Conservation (phyloP, 1,140 invertebrate genomes). For the Grapholita molesta region DNA sequence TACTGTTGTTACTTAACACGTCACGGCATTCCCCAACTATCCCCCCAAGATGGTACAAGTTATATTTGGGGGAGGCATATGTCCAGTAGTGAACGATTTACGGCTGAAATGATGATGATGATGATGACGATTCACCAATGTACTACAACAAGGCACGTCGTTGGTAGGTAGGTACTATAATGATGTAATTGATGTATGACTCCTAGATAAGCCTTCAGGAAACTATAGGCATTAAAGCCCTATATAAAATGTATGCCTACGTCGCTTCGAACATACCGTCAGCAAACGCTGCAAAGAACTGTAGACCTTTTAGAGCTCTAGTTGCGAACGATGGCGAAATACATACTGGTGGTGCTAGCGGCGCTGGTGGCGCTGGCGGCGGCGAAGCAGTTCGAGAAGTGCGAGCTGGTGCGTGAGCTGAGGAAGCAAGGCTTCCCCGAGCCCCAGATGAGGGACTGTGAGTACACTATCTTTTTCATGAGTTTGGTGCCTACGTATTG, state of each 20-base stretch:
- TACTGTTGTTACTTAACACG: no score
- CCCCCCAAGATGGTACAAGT: no score
- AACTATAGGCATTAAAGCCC: not conserved
- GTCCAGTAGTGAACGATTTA: no score
- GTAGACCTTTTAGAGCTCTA: not conserved
- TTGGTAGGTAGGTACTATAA: no score
- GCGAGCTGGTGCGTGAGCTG: conserved; percentile 41
- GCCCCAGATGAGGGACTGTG: conserved; percentile 44
- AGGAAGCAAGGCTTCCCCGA: conserved; percentile 51
- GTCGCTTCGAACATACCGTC: not conserved
- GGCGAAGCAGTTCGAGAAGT: conserved; percentile 40
- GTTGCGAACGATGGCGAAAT: not conserved
- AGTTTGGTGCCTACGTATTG: not conserved
- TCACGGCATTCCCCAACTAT: no score
- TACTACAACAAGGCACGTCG: not conserved
- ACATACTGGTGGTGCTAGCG: not conserved
- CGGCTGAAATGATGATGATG: no score
- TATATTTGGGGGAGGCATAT: no score
- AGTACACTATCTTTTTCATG: conserved; percentile 25
- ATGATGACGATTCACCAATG: no score
- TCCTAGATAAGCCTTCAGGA: not conserved
- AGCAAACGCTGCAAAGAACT: not conserved
- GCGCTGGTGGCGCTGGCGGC: conserved; percentile 20
- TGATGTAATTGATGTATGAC: not conserved
- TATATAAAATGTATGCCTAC: not conserved